Conservation (phyloP, 2,113 vertebrate genomes). For the Psammodynastes pulverulentus region DNA sequence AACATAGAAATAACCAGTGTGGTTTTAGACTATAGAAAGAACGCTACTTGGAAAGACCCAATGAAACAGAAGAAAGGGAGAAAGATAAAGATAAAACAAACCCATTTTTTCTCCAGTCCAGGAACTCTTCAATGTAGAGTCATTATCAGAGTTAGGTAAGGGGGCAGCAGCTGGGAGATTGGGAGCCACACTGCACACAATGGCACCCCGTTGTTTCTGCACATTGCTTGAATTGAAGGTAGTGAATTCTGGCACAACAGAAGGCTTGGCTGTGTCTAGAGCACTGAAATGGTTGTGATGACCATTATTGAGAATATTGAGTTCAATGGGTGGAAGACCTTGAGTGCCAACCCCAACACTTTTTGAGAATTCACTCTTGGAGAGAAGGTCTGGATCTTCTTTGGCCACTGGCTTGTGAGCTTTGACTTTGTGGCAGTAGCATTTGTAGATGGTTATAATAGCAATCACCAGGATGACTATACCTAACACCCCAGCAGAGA, state of each 20-base stretch:
- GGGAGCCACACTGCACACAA: conserved; percentile 93
- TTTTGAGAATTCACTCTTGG: conserved; percentile 76
- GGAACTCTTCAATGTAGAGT: conserved; percentile 83
- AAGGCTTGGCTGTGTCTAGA: conserved; percentile 64
- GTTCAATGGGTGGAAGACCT: conserved; percentile 74
- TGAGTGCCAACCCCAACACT: conserved; percentile 75
- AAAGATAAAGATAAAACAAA: conserved; percentile 59
- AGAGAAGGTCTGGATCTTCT: conserved; percentile 88
- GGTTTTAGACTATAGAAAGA: not conserved
- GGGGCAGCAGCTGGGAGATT: conserved; percentile 77
- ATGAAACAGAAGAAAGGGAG: not conserved
- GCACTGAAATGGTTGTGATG: conserved; percentile 73
- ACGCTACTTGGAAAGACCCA: not conserved
- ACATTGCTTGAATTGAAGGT: conserved; percentile 68
- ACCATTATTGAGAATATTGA: conserved; percentile 70
- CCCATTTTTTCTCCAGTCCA: conserved; percentile 92
- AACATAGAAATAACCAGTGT: not conserved
- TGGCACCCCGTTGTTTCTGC: conserved; percentile 73
- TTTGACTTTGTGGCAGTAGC: conserved; percentile 71
- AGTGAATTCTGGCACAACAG: conserved; percentile 59
- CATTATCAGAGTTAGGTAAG: conserved; percentile 80
- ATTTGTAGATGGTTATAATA: conserved; percentile 71
- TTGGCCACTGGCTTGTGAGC: conserved; percentile 81
- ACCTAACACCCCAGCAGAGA: conserved; percentile 65
- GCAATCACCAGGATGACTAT: conserved; percentile 61